phyloP scores from a whole-genome alignment of 2,888 invertebrate species.

The Scrobipalpa atriplicella region DNA sequence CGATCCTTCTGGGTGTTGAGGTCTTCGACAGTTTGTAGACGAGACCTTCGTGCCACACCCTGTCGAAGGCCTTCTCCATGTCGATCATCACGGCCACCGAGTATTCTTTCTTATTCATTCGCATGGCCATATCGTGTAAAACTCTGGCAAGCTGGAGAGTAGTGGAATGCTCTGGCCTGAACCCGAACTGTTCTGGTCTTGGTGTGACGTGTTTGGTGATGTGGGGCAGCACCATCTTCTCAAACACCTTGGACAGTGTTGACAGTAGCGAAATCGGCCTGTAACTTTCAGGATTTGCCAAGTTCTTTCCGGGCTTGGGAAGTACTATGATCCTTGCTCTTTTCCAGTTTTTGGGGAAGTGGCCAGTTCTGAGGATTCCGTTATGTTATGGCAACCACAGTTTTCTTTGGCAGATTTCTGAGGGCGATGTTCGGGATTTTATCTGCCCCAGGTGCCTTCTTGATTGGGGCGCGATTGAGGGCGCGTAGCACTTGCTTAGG shows the following conservation, averaged over 20 bases:
- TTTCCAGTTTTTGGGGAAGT: constrained; percentile 37
- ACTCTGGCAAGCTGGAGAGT: constrained; percentile 43
- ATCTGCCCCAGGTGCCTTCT: constrained; percentile 36
- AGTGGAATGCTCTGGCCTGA: constrained; percentile 39
- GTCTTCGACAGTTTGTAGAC: no score
- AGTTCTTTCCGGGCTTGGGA: constrained; percentile 38
- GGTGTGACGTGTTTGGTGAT: constrained; percentile 23
- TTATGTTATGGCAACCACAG: constrained; percentile 33
- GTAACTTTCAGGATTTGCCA: constrained; percentile 32
- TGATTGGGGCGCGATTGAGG: not conserved
- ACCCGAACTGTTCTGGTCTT: constrained; percentile 38
- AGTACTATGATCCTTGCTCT: constrained; percentile 35
- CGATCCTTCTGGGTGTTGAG: no score
- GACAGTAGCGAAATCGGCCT: constrained; percentile 33
- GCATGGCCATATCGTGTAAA: constrained; percentile 34
- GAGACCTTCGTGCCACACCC: no score
- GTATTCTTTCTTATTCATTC: constrained; percentile 22
- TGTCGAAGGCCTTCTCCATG: no score
- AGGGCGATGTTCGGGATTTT: constrained; percentile 33
- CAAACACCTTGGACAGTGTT: constrained; percentile 16
- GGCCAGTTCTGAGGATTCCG: constrained; percentile 36
- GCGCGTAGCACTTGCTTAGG: constrained; percentile 26
- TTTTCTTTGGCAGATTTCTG: constrained; percentile 30
- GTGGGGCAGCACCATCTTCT: constrained; percentile 16
- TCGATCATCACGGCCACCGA: constrained; percentile 25